These are phyloP conservation scores for Poecilia velifera DNA, from an alignment of 2,797 vertebrate species.

Conservation along the genomic window DNA sequence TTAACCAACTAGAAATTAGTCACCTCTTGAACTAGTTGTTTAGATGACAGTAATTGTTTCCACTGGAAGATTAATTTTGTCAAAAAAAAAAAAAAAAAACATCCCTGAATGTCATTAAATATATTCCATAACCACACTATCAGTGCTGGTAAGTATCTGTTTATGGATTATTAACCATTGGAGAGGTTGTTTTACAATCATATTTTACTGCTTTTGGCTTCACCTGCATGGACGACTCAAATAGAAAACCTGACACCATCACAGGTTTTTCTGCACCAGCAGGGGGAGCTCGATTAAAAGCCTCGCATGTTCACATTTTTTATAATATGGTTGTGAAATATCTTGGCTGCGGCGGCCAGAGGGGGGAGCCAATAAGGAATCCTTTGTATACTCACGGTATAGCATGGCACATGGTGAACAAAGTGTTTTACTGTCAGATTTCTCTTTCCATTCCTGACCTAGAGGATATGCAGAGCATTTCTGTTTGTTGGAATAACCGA, in stretches of 20 bases:
- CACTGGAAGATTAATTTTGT: neutral
- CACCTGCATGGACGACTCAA: neutral
- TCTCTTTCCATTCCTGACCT: slow-evolving; percentile 15
- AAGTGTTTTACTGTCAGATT: slow-evolving; percentile 63
- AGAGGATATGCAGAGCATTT: neutral
- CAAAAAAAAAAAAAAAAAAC: neutral
- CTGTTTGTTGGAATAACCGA: neutral
- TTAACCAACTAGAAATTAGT: neutral
- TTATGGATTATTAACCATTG: neutral
- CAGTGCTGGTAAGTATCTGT: neutral
- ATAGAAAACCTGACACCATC: neutral
- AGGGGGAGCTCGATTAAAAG: slow-evolving; percentile 55
- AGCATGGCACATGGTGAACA: slow-evolving; percentile 69
- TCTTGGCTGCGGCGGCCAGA: slow-evolving; percentile 55
- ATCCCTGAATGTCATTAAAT: neutral
- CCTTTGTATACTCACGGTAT: slow-evolving; percentile 68
- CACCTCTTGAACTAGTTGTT: neutral
- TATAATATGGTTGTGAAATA: slow-evolving; percentile 64
- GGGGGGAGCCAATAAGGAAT: slow-evolving; percentile 75
- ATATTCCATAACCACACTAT: neutral
- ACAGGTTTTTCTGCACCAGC: slow-evolving; percentile 36
- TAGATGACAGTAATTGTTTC: neutral
- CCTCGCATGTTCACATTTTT: slow-evolving; percentile 48
- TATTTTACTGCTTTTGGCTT: neutral
- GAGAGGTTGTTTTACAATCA: neutral